Percentiles rank a stretch among this genome's conserved stretches.
Evolutionary conservation across 2,888 invertebrate genomes (phyloP).

Genomic region (Drosophila trichaetosa): DNA sequence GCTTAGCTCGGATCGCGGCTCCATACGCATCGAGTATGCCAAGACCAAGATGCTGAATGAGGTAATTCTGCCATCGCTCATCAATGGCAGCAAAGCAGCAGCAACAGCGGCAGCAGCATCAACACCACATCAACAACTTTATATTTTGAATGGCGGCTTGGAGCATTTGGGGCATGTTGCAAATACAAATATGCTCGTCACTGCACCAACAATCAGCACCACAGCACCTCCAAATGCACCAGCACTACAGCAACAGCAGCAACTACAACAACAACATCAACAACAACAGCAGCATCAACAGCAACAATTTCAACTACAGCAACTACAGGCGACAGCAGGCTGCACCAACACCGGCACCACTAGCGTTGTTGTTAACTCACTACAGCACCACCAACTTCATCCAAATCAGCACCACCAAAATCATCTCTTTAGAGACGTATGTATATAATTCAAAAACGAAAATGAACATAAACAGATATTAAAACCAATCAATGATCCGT

Average conservation of each 20-base stretch:
- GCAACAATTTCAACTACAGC: constrained; percentile 60
- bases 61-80: constrained; percentile 49
- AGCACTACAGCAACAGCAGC: constrained; percentile 55
- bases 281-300: constrained; percentile 43
- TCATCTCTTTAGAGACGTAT: constrained; percentile 86
- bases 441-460: constrained; percentile 75
- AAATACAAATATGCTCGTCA: constrained; percentile 49
- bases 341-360: constrained; percentile 81
- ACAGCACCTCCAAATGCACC: constrained; percentile 53
- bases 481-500: constrained; percentile 6
- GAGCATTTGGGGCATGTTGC: constrained; percentile 50
- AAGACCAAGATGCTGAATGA: constrained; percentile 98
- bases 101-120: constrained; percentile 35
- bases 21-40: constrained; percentile 99
- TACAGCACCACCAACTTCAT: constrained; percentile 85
- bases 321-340: constrained; percentile 69
- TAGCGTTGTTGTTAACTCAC: constrained; percentile 85
- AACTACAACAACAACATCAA: constrained; percentile 51
- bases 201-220: constrained; percentile 55
- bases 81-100: constrained; percentile 33
- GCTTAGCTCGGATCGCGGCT: constrained; percentile 97
- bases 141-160: constrained; percentile 73
- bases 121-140: constrained; percentile 67
- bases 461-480: constrained; percentile 8
- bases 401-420: constrained; percentile 85